phyloP scores from a whole-genome alignment of 2,888 invertebrate genomes.

The Tipula helvola region DNA sequence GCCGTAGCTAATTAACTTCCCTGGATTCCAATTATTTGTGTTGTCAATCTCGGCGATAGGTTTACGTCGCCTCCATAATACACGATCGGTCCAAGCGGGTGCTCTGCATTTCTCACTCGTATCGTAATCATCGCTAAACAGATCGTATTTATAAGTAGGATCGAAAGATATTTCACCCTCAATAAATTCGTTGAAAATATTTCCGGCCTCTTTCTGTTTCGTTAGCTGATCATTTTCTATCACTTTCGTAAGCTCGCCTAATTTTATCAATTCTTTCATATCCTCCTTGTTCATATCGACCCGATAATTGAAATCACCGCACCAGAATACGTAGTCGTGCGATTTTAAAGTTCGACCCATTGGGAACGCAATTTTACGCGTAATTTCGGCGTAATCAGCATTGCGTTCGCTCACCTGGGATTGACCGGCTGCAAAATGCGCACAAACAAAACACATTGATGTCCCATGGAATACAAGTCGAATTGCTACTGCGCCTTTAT shows the following conservation, averaged over 20 bases:
- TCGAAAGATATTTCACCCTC: slow-evolving; percentile 88
- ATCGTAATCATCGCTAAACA: slow-evolving; percentile 97
- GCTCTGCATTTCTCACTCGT: slow-evolving; percentile 95
- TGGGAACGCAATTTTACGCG: slow-evolving; percentile 77
- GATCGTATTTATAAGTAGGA: slow-evolving; percentile 97
- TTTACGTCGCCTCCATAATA: slow-evolving; percentile 82
- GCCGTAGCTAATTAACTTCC: slow-evolving; percentile 77
- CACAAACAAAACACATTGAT: slow-evolving; percentile 94
- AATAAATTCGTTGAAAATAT: slow-evolving; percentile 82
- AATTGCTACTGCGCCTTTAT: slow-evolving; percentile 93
- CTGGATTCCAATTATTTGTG: slow-evolving; percentile 55
- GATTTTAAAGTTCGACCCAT: slow-evolving; percentile 86
- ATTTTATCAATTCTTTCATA: slow-evolving; percentile 67
- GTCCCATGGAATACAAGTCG: slow-evolving; percentile 84
- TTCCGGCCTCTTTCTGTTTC: slow-evolving; percentile 63
- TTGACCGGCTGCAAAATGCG: slow-evolving; percentile 98
- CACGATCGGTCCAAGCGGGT: slow-evolving; percentile 97
- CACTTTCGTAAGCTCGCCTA: slow-evolving; percentile 54
- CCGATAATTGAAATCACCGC: slow-evolving; percentile 98
- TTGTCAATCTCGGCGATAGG: slow-evolving; percentile 56
- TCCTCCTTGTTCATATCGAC: slow-evolving; percentile 93
- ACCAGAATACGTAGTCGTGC: slow-evolving; percentile 98
- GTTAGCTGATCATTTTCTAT: slow-evolving; percentile 81
- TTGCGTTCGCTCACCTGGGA: slow-evolving; percentile 90
- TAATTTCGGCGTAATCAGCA: slow-evolving; percentile 93